These are phyloP conservation scores for Eupithecia pulchellata DNA, from an alignment of 2,888 invertebrate genomes.

Conservation along the genomic window DNA sequence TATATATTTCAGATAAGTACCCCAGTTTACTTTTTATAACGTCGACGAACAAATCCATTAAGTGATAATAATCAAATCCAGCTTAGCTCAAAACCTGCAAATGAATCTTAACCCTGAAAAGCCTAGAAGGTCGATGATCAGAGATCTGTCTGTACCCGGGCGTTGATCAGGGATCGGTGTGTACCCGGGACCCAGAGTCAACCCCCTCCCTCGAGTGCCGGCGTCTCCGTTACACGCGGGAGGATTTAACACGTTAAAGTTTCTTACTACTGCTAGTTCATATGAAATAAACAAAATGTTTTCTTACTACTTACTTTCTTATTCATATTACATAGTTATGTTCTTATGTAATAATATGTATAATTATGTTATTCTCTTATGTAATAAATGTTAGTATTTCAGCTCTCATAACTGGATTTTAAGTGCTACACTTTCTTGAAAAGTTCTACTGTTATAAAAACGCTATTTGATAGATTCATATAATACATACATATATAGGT, in stretches of 20 bases:
- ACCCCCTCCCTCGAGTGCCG: slow-evolving; percentile 40
- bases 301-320: background rate
- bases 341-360: slow-evolving; percentile 35
- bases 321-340: background rate
- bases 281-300: background rate
- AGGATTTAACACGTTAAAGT: slow-evolving; percentile 37
- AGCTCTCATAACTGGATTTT: slow-evolving; percentile 74
- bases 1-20: too few relatives aligned
- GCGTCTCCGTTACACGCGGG: slow-evolving; percentile 45
- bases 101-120: background rate
- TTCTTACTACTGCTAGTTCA: background rate
- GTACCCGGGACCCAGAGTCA: slow-evolving; percentile 39
- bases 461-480: too few relatives aligned
- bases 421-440: slow-evolving; percentile 75
- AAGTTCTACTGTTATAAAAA: slow-evolving; percentile 65
- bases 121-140: slow-evolving; percentile 12
- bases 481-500: too few relatives aligned
- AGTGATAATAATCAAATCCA: background rate
- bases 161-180: slow-evolving; percentile 34
- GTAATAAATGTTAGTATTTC: slow-evolving; percentile 55
- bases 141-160: slow-evolving; percentile 39
- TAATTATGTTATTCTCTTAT: slow-evolving; percentile 20
- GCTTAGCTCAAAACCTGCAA: background rate
- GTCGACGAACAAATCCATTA: background rate
- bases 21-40: background rate